A percentile compares a stretch with the other conserved stretches of the same genome.
Conservation (phyloP, 2,797 vertebrate species). For the Platalea minor region DNA sequence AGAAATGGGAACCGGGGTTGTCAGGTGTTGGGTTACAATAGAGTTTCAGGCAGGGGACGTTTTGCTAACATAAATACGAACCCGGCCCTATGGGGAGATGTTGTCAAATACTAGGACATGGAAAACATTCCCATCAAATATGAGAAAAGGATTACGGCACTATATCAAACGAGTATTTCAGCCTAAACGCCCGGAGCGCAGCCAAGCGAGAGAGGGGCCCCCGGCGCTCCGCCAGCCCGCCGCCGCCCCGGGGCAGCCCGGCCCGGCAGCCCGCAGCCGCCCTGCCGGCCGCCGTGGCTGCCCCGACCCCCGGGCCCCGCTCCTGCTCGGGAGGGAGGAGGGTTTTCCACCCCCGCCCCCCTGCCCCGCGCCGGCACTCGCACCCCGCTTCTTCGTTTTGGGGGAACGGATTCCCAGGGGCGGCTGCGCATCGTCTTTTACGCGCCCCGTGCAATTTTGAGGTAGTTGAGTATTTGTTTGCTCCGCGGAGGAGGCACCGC, state of each 20-base stretch:
- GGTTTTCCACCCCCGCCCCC: neutral
- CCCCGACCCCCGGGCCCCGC: neutral
- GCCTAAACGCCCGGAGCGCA: conserved; percentile 57
- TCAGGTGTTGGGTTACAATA: conserved; percentile 95
- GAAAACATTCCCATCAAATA: conserved; percentile 76
- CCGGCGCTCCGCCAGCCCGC: neutral
- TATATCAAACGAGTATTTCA: conserved; percentile 70
- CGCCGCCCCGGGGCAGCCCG: neutral
- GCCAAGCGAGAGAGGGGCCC: conserved; percentile 55
- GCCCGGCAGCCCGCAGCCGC: neutral
- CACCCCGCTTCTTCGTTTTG: neutral
- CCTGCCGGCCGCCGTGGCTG: neutral
- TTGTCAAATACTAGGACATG: conserved; percentile 77
- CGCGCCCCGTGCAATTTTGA: neutral
- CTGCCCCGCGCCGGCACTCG: neutral
- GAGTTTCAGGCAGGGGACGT: conserved; percentile 83
- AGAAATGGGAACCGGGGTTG: conserved; percentile 86
- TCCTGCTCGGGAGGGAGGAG: accelerated
- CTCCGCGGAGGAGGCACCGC: neutral
- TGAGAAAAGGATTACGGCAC: conserved; percentile 71
- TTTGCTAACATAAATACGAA: conserved; percentile 80
- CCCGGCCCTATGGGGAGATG: conserved; percentile 74
- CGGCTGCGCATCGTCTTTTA: neutral
- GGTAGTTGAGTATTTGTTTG: neutral
- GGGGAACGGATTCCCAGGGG: neutral